These are phyloP conservation scores for Merluccius polli DNA, from an alignment of 2,797 vertebrate genomes.

Conservation along the genomic window DNA sequence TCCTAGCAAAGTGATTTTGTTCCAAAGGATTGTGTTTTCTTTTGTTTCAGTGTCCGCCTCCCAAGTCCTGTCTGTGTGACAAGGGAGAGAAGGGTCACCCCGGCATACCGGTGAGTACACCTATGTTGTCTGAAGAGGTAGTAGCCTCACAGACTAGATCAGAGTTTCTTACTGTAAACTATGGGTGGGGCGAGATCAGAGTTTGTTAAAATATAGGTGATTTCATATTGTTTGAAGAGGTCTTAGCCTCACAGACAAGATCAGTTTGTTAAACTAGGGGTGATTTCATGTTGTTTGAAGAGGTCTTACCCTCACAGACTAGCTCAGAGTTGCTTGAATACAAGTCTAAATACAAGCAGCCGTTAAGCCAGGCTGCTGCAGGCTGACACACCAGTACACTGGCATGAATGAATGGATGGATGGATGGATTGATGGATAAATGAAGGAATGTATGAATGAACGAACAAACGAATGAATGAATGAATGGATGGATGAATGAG, in stretches of 20 bases:
- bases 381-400: no score
- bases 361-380: no score
- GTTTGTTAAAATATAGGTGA: no score
- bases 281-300: no score
- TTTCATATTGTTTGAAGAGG: no score
- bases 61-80: constrained; percentile 66
- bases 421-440: background rate
- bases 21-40: background rate
- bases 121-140: no score
- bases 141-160: no score
- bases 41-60: constrained; percentile 66
- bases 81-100: constrained; percentile 60
- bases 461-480: background rate
- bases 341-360: background rate
- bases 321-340: background rate
- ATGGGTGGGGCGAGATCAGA: no score
- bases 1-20: background rate
- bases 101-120: constrained; percentile 59
- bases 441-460: background rate
- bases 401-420: background rate
- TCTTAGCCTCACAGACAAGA: no score
- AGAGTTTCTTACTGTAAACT: no score
- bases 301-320: no score
- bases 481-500: background rate
- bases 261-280: no score